A percentile compares a stretch with the other conserved stretches of the same genome.
Evolutionary conservation across 2,113 vertebrate genomes (phyloP).

Genomic region (Xerus inauris): DNA sequence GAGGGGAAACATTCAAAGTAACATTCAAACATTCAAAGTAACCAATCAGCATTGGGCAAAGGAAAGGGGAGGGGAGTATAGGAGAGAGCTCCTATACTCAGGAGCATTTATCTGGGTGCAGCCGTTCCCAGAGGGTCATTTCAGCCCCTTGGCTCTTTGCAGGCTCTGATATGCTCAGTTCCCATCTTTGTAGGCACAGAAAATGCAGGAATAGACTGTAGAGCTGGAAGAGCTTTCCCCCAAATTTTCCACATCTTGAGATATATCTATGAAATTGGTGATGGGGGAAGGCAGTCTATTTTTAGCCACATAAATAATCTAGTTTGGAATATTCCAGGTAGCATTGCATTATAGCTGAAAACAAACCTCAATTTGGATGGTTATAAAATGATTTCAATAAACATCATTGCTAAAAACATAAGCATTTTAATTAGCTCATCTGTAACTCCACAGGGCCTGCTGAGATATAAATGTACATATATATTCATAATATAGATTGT

Average conservation of each 20-base stretch:
- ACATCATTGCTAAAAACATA: constrained; percentile 75
- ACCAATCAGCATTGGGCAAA: no score
- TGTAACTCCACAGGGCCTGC: constrained; percentile 73
- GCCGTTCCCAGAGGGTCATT: not conserved
- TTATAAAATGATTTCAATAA: constrained; percentile 78
- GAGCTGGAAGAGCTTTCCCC: not conserved
- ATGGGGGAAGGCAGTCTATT: constrained; percentile 48
- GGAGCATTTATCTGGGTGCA: not conserved
- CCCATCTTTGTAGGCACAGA: not conserved
- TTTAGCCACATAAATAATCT: constrained; percentile 78
- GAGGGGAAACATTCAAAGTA: no score
- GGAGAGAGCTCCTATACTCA: no score
- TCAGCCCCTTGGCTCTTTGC: not conserved
- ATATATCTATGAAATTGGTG: constrained; percentile 25
- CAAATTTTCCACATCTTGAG: constrained; percentile 63
- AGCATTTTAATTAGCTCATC: constrained; percentile 81
- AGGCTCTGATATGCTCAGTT: not conserved
- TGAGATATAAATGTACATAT: constrained; percentile 74
- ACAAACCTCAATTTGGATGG: constrained; percentile 66
- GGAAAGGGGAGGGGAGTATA: no score
- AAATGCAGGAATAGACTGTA: not conserved
- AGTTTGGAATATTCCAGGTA: constrained; percentile 76
- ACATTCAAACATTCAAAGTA: no score
- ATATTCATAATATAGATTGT: constrained; percentile 71
- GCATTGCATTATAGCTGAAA: constrained; percentile 64